Evolutionary conservation across 2,797 vertebrate genomes (phyloP).

Genomic region (Chelmon rostratus): DNA sequence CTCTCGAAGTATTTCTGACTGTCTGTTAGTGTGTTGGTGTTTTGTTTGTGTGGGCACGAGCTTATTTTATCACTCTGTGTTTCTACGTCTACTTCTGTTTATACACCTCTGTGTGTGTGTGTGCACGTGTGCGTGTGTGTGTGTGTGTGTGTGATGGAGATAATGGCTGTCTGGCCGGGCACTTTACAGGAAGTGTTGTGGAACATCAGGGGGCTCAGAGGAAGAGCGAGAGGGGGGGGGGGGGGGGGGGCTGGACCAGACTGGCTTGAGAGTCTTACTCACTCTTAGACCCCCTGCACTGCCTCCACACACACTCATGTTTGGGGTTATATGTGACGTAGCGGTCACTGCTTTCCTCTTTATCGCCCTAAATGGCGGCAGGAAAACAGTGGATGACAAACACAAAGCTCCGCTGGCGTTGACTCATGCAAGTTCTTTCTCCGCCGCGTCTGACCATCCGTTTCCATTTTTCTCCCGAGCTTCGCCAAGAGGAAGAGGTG

Average conservation of each 20-base stretch:
- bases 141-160: conserved; percentile 6
- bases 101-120: conserved; percentile 2
- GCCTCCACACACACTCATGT: conserved; percentile 16
- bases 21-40: conserved; percentile 25
- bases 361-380: conserved; percentile 58
- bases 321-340: conserved; percentile 45
- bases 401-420: conserved; percentile 43
- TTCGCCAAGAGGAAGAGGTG: conserved; percentile 66
- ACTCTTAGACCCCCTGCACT: background rate
- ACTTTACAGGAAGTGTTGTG: conserved; percentile 73
- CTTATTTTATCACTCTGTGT: conserved; percentile 23
- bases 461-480: conserved; percentile 25
- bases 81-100: conserved; percentile 13
- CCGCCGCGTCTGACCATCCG: conserved; percentile 10
- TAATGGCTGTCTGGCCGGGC: conserved; percentile 34
- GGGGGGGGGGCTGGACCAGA: background rate
- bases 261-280: conserved; percentile 57
- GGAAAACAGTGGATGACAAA: conserved; percentile 51
- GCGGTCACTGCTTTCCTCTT: conserved; percentile 25
- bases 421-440: conserved; percentile 52
- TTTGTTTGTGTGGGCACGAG: conserved; percentile 36
- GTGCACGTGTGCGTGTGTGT: conserved; percentile 6
- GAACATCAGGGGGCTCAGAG: conserved; percentile 71
- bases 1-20: conserved; percentile 4
- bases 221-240: conserved; percentile 48